Evolutionary conservation across 2,797 vertebrate species (phyloP).

Genomic region (Rhodeus uyekii): DNA sequence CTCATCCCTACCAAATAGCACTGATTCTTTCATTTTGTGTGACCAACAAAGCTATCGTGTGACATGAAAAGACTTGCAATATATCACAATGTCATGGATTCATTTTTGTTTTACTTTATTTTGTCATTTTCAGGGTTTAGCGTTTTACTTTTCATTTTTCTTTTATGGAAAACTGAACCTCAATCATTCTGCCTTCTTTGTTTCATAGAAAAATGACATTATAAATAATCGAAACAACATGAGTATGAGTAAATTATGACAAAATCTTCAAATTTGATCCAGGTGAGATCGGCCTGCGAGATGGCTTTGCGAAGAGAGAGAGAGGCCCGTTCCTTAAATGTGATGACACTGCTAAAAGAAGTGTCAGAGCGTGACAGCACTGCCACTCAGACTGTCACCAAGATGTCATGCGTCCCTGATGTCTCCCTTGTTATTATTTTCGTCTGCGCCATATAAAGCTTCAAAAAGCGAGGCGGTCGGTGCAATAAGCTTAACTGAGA

Average conservation of each 20-base stretch:
- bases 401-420: slow-evolving; percentile 30
- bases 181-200: neutral
- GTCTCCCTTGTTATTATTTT: slow-evolving; percentile 53
- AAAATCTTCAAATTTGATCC: neutral
- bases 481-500: slow-evolving; percentile 70
- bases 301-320: neutral
- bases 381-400: slow-evolving; percentile 47
- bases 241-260: neutral
- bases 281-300: neutral
- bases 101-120: neutral
- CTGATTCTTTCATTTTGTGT: neutral
- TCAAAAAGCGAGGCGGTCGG: slow-evolving; percentile 33
- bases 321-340: slow-evolving; percentile 42
- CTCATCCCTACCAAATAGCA: neutral
- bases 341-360: slow-evolving; percentile 49
- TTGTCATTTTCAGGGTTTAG: neutral
- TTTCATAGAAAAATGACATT: neutral
- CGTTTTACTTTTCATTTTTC: neutral
- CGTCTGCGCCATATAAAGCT: slow-evolving; percentile 7
- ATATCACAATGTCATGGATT: neutral
- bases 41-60: neutral
- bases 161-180: neutral
- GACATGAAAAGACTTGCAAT: neutral
- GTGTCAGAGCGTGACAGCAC: slow-evolving; percentile 44
- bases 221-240: neutral